These are phyloP conservation scores for Latrodectus geometricus DNA, from an alignment of 1,140 invertebrate genomes.

Conservation along the genomic window DNA sequence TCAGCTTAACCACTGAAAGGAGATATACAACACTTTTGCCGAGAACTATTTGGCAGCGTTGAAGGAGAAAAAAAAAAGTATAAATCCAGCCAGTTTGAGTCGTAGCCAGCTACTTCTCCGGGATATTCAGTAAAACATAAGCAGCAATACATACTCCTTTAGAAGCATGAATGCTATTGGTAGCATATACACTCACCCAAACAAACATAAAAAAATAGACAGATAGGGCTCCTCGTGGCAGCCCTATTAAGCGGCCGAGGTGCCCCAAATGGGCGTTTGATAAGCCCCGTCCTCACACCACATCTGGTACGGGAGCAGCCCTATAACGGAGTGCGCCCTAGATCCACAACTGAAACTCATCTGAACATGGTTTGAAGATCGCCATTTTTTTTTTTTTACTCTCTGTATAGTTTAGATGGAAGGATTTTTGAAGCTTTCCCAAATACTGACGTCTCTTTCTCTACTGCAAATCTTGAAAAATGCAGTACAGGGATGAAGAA, in stretches of 20 bases:
- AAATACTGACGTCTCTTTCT: not conserved
- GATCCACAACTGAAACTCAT: constrained; percentile 43
- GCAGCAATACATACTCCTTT: constrained; percentile 7
- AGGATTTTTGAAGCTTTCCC: constrained; percentile 20
- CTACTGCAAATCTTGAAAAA: constrained; percentile 42
- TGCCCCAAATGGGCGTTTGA: constrained; percentile 57
- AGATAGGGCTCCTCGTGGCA: constrained; percentile 7
- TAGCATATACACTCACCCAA: not conserved
- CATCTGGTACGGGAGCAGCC: constrained; percentile 48
- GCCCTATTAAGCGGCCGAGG: constrained; percentile 47
- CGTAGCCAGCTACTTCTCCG: not conserved
- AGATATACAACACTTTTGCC: not conserved
- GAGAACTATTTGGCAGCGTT: not conserved
- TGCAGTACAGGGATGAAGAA: constrained; percentile 54
- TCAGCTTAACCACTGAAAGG: not conserved
- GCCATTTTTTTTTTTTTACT: constrained; percentile 18
- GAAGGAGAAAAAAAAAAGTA: not conserved
- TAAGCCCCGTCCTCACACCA: constrained; percentile 55
- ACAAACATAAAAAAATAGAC: not conserved
- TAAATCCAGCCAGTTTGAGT: not conserved
- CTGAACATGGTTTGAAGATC: constrained; percentile 24
- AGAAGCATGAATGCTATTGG: not conserved
- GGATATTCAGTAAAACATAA: constrained; percentile 9
- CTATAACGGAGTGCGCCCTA: constrained; percentile 48
- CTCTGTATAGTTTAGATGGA: not conserved